Conservation (phyloP, 2,888 invertebrate genomes). For the Phragmatobia fuliginosa region DNA sequence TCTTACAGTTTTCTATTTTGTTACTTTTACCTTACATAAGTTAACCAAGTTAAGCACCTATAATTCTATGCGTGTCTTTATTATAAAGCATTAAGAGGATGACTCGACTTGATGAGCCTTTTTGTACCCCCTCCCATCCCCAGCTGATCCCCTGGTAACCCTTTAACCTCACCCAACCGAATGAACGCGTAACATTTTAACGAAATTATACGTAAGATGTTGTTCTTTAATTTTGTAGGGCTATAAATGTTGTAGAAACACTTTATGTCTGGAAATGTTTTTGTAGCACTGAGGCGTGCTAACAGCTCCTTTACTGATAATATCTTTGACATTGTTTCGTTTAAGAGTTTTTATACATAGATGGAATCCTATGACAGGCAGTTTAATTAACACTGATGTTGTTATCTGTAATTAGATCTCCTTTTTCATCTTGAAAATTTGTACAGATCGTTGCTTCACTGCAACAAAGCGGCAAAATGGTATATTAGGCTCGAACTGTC, state of each 20-base stretch:
- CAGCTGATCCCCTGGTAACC: slow-evolving; percentile 11
- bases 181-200: slow-evolving; percentile 31
- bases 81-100: slow-evolving; percentile 61
- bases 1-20: background rate
- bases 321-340: background rate
- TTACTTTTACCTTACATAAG: background rate
- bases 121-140: slow-evolving; percentile 32
- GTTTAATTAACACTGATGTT: background rate
- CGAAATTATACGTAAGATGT: slow-evolving; percentile 44
- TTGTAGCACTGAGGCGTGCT: background rate
- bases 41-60: slow-evolving; percentile 19
- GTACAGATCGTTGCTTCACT: background rate
- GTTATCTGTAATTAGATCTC: background rate
- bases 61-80: slow-evolving; percentile 55
- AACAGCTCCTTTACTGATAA: background rate
- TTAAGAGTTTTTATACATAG: background rate
- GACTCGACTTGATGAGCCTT: slow-evolving; percentile 63
- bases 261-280: background rate
- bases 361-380: background rate
- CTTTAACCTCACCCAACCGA: slow-evolving; percentile 22
- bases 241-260: background rate
- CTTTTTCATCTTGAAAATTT: no score
- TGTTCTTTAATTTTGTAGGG: slow-evolving; percentile 43
- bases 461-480: background rate
- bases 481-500: background rate